Percentiles rank a stretch among this genome's conserved stretches.
Evolutionary conservation across 1,140 invertebrate genomes (phyloP).

Genomic region (Andricus grossulariae): DNA sequence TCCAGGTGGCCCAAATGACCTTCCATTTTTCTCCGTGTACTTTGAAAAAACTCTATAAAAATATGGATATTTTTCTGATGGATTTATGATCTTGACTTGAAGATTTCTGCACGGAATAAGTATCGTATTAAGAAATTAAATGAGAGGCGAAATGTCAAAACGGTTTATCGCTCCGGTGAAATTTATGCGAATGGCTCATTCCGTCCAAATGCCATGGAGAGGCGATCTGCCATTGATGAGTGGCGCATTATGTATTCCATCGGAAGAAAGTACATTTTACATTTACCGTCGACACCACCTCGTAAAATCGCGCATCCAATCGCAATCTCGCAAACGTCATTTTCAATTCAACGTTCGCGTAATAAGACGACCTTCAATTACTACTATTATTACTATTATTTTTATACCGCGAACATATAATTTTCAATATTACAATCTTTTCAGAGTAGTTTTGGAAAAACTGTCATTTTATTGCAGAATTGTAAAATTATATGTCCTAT

Average conservation of each 20-base stretch:
- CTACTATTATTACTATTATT: neutral
- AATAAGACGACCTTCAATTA: constrained; percentile 35
- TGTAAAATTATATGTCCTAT: too few species aligned
- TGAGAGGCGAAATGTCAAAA: constrained; percentile 32
- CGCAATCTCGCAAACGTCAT: constrained; percentile 49
- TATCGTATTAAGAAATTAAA: constrained; percentile 35
- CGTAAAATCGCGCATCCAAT: constrained; percentile 50
- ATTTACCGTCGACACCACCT: constrained; percentile 50
- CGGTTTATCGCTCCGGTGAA: constrained; percentile 27
- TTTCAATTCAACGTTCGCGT: constrained; percentile 37
- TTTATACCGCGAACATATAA: neutral
- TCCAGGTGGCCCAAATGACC: too few species aligned
- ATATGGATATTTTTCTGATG: neutral
- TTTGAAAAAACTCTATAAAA: too few species aligned
- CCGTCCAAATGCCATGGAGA: constrained; percentile 41
- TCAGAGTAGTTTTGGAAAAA: neutral
- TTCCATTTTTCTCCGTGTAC: too few species aligned
- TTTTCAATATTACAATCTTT: constrained; percentile 14
- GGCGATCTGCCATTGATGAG: constrained; percentile 44
- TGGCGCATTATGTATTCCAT: constrained; percentile 50
- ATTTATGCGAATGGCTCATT: constrained; percentile 40
- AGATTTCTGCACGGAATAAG: neutral
- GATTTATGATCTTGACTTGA: neutral
- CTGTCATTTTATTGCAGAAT: neutral
- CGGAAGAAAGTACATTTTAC: constrained; percentile 50